These are phyloP conservation scores for Sipha maydis DNA, from an alignment of 2,888 invertebrate species.

Conservation along the genomic window DNA sequence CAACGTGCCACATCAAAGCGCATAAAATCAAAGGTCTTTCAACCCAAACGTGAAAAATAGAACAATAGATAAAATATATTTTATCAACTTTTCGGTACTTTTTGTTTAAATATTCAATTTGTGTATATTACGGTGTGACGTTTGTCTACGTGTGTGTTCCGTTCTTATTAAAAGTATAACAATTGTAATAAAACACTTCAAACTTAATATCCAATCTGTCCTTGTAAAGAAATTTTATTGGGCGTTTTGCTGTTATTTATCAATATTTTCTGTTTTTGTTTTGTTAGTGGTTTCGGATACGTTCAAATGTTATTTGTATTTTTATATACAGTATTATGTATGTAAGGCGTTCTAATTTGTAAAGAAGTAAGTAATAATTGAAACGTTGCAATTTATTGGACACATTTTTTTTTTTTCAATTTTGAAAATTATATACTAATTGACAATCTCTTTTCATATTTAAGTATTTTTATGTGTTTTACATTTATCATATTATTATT, in stretches of 20 bases:
- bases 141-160: not conserved
- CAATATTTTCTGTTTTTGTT: not conserved
- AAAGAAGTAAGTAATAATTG: not conserved
- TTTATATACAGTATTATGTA: not conserved
- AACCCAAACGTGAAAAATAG: constrained; percentile 8
- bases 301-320: not conserved
- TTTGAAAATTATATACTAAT: not conserved
- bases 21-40: constrained; percentile 37
- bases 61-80: constrained; percentile 16
- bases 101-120: constrained; percentile 9
- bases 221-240: not conserved
- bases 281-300: not conserved
- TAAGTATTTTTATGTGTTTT: not conserved
- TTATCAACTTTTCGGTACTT: not conserved
- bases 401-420: not conserved
- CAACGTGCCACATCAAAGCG: constrained; percentile 1
- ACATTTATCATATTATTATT: not conserved
- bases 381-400: not conserved
- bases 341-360: not conserved
- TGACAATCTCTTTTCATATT: not conserved
- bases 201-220: not conserved
- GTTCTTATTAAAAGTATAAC: not conserved
- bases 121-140: not conserved
- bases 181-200: not conserved
- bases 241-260: not conserved